Conservation (phyloP, 2,113 vertebrate species). For the Apteryx mantelli region DNA sequence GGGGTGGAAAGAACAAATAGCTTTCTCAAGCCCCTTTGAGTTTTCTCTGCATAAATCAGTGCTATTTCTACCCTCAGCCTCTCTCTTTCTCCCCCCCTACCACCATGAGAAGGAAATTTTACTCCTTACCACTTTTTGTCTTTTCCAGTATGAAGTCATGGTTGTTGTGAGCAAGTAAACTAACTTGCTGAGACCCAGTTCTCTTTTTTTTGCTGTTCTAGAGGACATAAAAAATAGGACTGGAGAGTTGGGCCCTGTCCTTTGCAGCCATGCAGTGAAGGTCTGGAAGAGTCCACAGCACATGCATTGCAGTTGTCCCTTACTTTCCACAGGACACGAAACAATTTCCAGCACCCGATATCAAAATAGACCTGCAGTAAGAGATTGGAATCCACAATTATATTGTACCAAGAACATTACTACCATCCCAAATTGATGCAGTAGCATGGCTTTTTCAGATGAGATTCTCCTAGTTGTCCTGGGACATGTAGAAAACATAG, state of each 20-base stretch:
- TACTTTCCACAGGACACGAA: too few species aligned
- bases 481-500: background rate
- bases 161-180: background rate
- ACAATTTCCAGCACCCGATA: too few species aligned
- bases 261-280: background rate
- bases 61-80: background rate
- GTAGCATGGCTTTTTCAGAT: background rate
- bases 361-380: too few species aligned
- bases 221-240: background rate
- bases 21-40: background rate
- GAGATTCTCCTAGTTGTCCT: background rate
- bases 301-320: too few species aligned
- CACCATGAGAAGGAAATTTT: background rate
- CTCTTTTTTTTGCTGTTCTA: background rate
- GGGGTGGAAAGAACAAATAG: background rate
- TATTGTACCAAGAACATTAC: background rate
- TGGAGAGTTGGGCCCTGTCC: background rate
- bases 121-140: background rate
- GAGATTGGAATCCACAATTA: background rate
- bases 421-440: background rate
- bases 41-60: background rate
- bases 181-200: background rate
- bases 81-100: background rate
- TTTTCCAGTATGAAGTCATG: background rate
- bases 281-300: background rate